Percentiles rank a stretch among this genome's conserved stretches.
Conservation (phyloP, 2,113 vertebrate species). For the Dendrocopos noguchii region DNA sequence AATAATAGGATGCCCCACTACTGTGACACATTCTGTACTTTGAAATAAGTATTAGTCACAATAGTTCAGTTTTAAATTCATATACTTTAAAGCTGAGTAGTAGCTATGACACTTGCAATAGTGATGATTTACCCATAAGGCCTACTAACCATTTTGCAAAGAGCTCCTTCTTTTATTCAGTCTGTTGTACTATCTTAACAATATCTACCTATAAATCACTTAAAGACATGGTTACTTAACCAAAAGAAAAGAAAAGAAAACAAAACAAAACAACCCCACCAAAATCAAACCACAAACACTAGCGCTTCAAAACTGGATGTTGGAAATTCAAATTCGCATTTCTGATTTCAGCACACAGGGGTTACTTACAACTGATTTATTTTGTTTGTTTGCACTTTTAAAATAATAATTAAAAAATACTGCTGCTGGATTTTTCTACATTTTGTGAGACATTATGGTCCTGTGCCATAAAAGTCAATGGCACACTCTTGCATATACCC, state of each 20-base stretch:
- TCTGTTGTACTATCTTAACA: neutral
- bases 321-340: slow-evolving; percentile 57
- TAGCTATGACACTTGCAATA: slow-evolving; percentile 47
- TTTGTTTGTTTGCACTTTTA: slow-evolving; percentile 4
- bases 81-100: slow-evolving; percentile 61
- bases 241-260: too few relatives aligned
- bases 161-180: neutral
- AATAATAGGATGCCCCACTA: slow-evolving; percentile 74
- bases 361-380: neutral
- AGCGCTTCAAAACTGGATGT: slow-evolving; percentile 27
- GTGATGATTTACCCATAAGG: slow-evolving; percentile 68
- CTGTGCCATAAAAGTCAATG: neutral
- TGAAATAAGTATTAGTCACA: slow-evolving; percentile 77
- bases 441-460: slow-evolving; percentile 4
- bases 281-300: neutral
- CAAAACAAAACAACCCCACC: neutral
- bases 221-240: slow-evolving; percentile 58
- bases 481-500: neutral
- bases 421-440: neutral
- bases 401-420: neutral
- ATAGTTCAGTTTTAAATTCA: slow-evolving; percentile 70
- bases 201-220: slow-evolving; percentile 58
- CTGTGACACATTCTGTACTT: slow-evolving; percentile 69
- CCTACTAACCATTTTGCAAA: slow-evolving; percentile 50
- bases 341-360: neutral